Evolutionary conservation across 2,888 invertebrate genomes (phyloP).

Genomic region (Meganola albula): DNA sequence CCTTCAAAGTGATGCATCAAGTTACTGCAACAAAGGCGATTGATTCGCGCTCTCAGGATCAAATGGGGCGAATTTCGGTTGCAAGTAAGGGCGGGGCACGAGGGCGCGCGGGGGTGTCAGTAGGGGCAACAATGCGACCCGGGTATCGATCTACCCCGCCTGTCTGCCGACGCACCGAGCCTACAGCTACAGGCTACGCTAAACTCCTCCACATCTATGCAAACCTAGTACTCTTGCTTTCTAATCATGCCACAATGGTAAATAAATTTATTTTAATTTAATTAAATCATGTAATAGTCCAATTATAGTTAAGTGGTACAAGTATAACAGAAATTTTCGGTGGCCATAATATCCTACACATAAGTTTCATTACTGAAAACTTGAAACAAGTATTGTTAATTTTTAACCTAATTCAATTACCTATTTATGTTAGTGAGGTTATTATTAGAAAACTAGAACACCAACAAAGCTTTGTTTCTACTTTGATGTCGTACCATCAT

Average conservation of each 20-base stretch:
- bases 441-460: no score
- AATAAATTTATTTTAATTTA: no score
- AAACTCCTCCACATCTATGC: constrained; percentile 53
- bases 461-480: no score
- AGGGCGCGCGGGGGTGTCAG: constrained; percentile 33
- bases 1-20: constrained; percentile 48
- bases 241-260: constrained; percentile 36
- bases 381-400: no score
- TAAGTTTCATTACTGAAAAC: no score
- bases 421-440: no score
- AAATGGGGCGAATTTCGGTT: constrained; percentile 72
- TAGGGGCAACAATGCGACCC: constrained; percentile 72
- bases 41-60: constrained; percentile 67
- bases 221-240: constrained; percentile 68
- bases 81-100: constrained; percentile 48
- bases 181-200: constrained; percentile 38
- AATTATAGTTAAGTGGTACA: no score
- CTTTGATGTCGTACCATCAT: no score
- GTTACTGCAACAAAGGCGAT: constrained; percentile 71
- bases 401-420: no score
- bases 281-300: no score
- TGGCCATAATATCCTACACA: no score
- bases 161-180: constrained; percentile 60
- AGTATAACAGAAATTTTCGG: no score
- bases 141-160: constrained; percentile 68